A percentile compares a stretch with the other conserved stretches of the same genome.
Evolutionary conservation across 2,888 invertebrate species (phyloP).

Genomic region (Agrotis clavis): DNA sequence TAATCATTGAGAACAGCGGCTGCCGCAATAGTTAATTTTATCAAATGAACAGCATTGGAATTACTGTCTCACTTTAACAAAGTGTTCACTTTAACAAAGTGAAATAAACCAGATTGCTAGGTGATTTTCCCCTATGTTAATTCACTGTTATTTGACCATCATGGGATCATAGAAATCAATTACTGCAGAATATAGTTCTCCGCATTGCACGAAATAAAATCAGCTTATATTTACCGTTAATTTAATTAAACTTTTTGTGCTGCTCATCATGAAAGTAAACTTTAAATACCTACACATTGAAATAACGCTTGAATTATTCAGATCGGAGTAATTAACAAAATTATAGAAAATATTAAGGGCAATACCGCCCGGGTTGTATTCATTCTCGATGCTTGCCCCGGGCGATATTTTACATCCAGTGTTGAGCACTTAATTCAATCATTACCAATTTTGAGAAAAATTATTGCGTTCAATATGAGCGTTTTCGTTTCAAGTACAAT

Average conservation of each 20-base stretch:
- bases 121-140: not conserved
- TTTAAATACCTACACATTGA: conserved; percentile 3
- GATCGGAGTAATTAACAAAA: conserved; percentile 32
- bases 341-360: conserved; percentile 30
- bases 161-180: not conserved
- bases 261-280: not conserved
- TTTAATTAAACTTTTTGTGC: conserved; percentile 8
- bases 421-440: conserved; percentile 56
- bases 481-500: not conserved
- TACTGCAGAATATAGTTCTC: not conserved
- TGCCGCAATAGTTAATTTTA: no score
- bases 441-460: conserved; percentile 44
- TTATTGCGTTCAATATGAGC: conserved; percentile 17
- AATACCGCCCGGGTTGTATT: conserved; percentile 22
- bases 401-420: conserved; percentile 47
- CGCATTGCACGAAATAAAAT: not conserved
- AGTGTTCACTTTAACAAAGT: no score
- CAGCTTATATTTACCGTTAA: not conserved
- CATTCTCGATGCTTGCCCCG: conserved; percentile 17
- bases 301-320: conserved; percentile 31
- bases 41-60: no score
- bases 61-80: no score
- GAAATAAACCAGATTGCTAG: not conserved
- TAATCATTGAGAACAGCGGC: no score
- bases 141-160: not conserved